Evolutionary conservation across 37 sponge, comb jelly and placozoan species (phyloP).

Genomic region (Cliona cf. orientalis): DNA sequence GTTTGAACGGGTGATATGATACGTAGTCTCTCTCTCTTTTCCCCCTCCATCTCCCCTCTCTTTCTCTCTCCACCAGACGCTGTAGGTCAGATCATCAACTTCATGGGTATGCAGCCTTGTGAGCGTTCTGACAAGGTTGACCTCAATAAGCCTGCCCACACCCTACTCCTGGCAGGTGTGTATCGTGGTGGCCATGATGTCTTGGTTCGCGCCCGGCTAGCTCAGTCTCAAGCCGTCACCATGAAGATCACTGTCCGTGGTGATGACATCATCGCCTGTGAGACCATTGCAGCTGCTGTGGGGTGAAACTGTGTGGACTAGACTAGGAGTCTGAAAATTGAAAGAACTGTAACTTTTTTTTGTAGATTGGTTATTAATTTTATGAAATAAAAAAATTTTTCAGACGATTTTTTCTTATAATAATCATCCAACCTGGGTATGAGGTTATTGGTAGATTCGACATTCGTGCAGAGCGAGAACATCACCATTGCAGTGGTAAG

Average conservation of each 20-base stretch:
- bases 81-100: conserved; percentile 87
- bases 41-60: neutral
- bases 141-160: conserved; percentile 79
- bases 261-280: conserved; percentile 60
- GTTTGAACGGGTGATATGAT: neutral
- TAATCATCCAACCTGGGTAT: no score
- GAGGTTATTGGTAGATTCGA: no score
- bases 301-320: no score
- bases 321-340: no score
- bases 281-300: conserved; percentile 82
- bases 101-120: conserved; percentile 99
- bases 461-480: no score
- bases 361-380: no score
- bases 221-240: conserved; percentile 71
- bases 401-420: no score
- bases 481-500: no score
- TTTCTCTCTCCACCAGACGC: conserved; percentile 71
- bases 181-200: conserved; percentile 91
- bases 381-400: no score
- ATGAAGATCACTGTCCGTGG: conserved; percentile 92
- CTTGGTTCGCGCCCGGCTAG: conserved; percentile 78
- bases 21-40: neutral
- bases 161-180: conserved; percentile 93
- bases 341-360: no score
- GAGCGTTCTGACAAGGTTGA: conserved; percentile 93